Evolutionary conservation across 2,888 invertebrate species (phyloP), one percentile per base, ranked within the genome.

Genomic region (Pristionchus exspectatus): DNA sequence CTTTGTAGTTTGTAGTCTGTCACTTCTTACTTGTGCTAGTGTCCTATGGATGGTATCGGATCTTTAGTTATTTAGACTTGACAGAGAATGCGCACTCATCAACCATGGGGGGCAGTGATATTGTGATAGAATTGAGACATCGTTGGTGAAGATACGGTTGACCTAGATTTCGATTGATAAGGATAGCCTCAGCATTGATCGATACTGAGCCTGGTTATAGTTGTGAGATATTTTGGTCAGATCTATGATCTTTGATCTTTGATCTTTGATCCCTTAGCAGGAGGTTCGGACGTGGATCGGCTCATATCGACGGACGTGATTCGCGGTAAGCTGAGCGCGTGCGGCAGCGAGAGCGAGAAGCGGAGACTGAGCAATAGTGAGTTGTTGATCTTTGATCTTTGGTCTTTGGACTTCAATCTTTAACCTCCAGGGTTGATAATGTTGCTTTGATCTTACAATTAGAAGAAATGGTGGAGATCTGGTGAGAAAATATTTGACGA

Each of bases 301-400:
- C 97, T 98, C 93, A 98, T 98, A 96, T 98, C 97, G 95, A 98
- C 98, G 91, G 98, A 98, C 91, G 98, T 98, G 95, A 98, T 98
- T 96, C 98, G 97, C 95, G 98, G 98, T 93, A 93, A 93, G 83
- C 92, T 93, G 84, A 90, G 89, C 12, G 90, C 91, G 59, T 92
- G 92, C 59, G 90, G 84, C 30, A 89, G 90, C 63, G 91, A 91
- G 16, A 91, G 92, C 63, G 90, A 90, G 27, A 92, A 92, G 87
- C 89, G 92, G 66, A 91, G 91, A 86, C 88, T 87, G 63, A 54
- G 90, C 63, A 93, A 92, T 90, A 93, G 93, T 93, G 56, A 89
- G 90, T 54, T 7, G 12, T 59, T 50, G 5, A 50, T 30, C n/a
- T 56, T 56, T 84, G 56, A 59, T 27, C 54, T 27, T 21, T 83